These are phyloP conservation scores for Drosophila gaucha DNA, from an alignment of 2,888 invertebrate genomes.

Conservation along the genomic window DNA sequence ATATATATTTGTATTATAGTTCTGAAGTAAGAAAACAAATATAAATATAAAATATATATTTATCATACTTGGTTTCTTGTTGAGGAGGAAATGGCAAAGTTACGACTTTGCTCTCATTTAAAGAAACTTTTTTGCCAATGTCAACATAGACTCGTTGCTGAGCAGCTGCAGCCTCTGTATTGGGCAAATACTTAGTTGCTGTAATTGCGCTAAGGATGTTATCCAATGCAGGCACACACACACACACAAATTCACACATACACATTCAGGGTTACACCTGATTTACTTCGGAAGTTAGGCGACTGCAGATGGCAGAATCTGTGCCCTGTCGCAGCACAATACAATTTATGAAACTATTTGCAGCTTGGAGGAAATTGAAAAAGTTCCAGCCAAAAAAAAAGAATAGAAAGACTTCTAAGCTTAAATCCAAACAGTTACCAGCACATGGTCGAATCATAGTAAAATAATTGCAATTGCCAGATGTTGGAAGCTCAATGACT, in stretches of 20 bases:
- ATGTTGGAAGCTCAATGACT: constrained; percentile 13
- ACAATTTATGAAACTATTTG: constrained; percentile 58
- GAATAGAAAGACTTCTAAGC: not conserved
- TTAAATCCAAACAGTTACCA: constrained; percentile 29
- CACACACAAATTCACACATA: not conserved
- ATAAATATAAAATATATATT: not conserved
- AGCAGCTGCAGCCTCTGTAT: constrained; percentile 3
- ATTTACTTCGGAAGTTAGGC: constrained; percentile 42
- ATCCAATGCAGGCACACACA: constrained; percentile 18
- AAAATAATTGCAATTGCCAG: constrained; percentile 38
- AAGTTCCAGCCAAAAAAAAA: constrained; percentile 34
- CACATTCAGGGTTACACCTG: constrained; percentile 27
- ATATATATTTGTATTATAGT: not conserved
- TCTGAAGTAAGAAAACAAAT: not conserved
- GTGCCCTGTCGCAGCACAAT: constrained; percentile 21
- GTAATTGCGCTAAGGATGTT: constrained; percentile 38
- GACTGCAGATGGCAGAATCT: constrained; percentile 38
- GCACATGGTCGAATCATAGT: not conserved
- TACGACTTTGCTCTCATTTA: not conserved
- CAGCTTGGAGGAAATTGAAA: constrained; percentile 57
- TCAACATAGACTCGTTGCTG: constrained; percentile 1
- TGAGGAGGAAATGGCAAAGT: constrained; percentile 3
- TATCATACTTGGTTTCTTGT: not conserved
- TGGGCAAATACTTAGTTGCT: constrained; percentile 12
- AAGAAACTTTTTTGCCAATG: constrained; percentile 7